Conservation (phyloP, 2,113 vertebrate species). For the Menura novaehollandiae region DNA sequence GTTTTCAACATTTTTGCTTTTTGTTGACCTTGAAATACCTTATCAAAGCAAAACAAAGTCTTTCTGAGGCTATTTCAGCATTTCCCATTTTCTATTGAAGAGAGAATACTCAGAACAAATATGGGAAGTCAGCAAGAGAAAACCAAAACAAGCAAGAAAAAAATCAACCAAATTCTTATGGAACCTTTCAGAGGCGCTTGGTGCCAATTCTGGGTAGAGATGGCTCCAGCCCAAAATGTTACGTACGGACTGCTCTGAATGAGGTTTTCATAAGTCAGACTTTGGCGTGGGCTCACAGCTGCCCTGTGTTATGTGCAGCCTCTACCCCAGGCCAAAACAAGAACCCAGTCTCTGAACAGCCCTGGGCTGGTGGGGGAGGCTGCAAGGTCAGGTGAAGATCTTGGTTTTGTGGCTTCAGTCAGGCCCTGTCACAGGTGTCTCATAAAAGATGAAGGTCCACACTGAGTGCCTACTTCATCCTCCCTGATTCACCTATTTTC, state of each 20-base stretch:
- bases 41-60: background rate
- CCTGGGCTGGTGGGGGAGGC: background rate
- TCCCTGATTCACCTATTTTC: background rate
- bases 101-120: background rate
- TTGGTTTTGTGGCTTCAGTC: background rate
- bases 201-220: conserved; percentile 21
- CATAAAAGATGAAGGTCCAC: background rate
- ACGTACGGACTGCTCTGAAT: background rate
- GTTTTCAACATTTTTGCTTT: background rate
- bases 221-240: conserved; percentile 10
- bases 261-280: conserved; percentile 40
- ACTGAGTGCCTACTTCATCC: background rate
- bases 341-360: background rate
- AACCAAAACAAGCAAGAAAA: background rate
- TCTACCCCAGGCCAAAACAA: background rate
- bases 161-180: background rate
- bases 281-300: conserved; percentile 12
- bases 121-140: background rate
- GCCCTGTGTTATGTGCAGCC: background rate
- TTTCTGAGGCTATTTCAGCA: background rate
- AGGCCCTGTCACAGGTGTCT: background rate
- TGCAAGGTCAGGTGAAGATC: background rate
- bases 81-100: background rate
- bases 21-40: background rate
- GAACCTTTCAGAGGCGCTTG: background rate